Evolutionary conservation across 2,888 invertebrate species (phyloP), one percentile per base, ranked within the genome.

Genomic region (Bibio marci): DNA sequence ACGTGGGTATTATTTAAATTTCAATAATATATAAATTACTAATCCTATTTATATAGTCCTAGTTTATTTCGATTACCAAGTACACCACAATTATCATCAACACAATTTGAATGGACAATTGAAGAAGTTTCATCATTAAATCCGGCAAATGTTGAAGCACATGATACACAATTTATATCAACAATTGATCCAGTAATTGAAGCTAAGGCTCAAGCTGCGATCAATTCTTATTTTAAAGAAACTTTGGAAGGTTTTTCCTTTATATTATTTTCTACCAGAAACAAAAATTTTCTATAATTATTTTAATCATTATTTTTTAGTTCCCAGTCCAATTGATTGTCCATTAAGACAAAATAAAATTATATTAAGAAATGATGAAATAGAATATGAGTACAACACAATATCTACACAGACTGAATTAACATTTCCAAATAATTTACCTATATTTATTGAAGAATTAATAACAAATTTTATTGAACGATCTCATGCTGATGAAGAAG

Each of bases 81-180:
- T 2, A 56, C 62, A 2, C 59, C 59, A 0, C 57, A 35, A 31
- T 52, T 53, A 6, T 43, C 42, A 2, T 58, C 58, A n/a, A 56
- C 59, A n/a, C 65, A 64, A 41, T 76, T 75, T 49, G 62, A 65
- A 41, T 77, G 76, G 76, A 71, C 69, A n/a, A 73, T 77, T 34
- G 76, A 77, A 28, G 73, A 76, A 45, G 63, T 76, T n/a, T 73
- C 76, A 2, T 60, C 58, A 26, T 56, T 77, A 8, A 65, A 69
- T 43, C 76, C 76, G 10, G 75, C 69, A 1, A 67, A 70, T 48
- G 71, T 77, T 38, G 74, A 59, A 39, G 52, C 64, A 27, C 66
- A 69, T 19, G 56, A 67, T 27, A 66, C 71, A 12, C 71, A 72
- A 48, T 66, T 69, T 47, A 61, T 60, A 34, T 51, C 64, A 2